Evolutionary conservation across 2,888 invertebrate genomes (phyloP), one percentile per base, ranked within the genome.

Genomic region (Homarus gammarus): DNA sequence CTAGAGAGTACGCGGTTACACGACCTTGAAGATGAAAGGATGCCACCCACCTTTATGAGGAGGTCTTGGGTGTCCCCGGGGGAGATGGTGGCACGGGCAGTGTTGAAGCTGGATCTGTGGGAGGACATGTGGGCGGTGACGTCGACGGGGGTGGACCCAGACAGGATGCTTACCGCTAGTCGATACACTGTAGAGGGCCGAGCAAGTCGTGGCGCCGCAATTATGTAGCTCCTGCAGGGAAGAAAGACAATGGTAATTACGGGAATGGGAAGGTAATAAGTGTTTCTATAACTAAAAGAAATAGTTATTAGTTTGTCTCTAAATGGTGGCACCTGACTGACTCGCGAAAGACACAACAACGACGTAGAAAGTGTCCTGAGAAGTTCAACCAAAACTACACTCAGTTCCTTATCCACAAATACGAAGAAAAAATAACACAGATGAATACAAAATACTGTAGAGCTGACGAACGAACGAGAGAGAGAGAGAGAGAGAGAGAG

Each of bases 181-280:
- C 82, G 61, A 36, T 87, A 87, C 31, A 87, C 64, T 2, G 82
- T 87, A 22, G 87, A 82, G 0, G 87, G 87, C 15, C 87, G 73
- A 0, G 87, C 87, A 33, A 87, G 38, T 0, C 81, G 82, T 8
- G 87, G 87, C 10, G 87, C 87, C 64, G 75, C 73, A 36, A 87
- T 61, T 61, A 82, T 87, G 75, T 87, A 87, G 6, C 22, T 68
- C 27, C 87, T 87, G 87, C 0, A 44, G 31, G 31, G 27, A 27
- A 70, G 22, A 70, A 27, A 70, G 70, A 70, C n/a, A 70, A 27
- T n/a, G 18, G 27, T 12, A 70, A 27, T n/a, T 12, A 70, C n/a
- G 31, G 36, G 73, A 31, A 18, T 33, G 73, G 36, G 36, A 73
- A 36, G 36, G 73, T 33, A 36, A 73, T 2, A 36, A 33, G 5